Percentiles rank a stretch among this genome's conserved stretches.
These are phyloP conservation scores for Bembecia ichneumoniformis DNA, from an alignment of 2,888 invertebrate species.

Conservation along the genomic window DNA sequence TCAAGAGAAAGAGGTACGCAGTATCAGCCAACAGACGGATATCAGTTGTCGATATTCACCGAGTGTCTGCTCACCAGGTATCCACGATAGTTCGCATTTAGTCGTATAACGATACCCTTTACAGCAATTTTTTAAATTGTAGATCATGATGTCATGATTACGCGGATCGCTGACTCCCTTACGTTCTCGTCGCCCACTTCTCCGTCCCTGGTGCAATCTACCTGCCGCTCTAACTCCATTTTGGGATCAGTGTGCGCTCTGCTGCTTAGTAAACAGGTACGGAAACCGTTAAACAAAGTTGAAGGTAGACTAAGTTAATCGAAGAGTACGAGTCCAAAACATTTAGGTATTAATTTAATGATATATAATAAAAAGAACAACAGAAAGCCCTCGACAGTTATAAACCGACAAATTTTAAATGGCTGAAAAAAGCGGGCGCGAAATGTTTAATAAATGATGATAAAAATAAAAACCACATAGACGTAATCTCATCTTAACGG, in stretches of 20 bases:
- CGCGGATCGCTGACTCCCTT: constrained; percentile 44
- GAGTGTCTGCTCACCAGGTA: constrained; percentile 38
- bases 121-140: neutral
- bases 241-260: constrained; percentile 60
- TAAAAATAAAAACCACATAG: no score
- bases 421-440: no score
- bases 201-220: constrained; percentile 18
- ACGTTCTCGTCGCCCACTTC: constrained; percentile 46
- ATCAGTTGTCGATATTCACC: constrained; percentile 48
- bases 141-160: constrained; percentile 19
- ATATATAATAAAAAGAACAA: no score
- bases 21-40: constrained; percentile 54
- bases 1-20: constrained; percentile 29
- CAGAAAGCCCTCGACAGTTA: no score
- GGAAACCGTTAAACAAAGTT: no score
- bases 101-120: neutral
- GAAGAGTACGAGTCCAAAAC: no score
- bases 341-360: no score
- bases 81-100: neutral
- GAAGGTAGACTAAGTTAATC: no score
- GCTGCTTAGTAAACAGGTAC: constrained; percentile 52
- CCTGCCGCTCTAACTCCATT: constrained; percentile 36
- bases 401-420: no score
- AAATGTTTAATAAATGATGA: no score
- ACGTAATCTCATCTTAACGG: no score